Base-by-base conservation (phyloP, 2,888 invertebrate species). In the Sinopyrophorus schimmeli region DNA sequence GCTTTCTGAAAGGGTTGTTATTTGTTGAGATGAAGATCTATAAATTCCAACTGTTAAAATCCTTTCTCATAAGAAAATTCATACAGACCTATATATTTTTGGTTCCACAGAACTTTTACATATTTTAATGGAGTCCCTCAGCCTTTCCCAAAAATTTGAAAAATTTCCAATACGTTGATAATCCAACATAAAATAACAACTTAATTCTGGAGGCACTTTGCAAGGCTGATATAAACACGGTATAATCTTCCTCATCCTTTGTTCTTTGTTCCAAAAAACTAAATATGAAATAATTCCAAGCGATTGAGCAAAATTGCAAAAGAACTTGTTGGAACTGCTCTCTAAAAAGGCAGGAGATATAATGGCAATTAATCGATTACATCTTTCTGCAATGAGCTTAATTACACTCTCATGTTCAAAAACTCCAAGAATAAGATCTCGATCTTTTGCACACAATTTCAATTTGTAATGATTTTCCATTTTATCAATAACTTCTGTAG, bases 261-360 rank as follows among this genome's bases (percentile, higher is more conserved):
- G 74, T 55, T 80, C 80, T 73, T n/a, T n/a, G 16, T 15, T 5
- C n/a, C 7, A 32, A 37, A 37, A 12, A 21, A 14, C n/a, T 5
- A 23, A n/a, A 37, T 6, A 37, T 16, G 1, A 16, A 24, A 15
- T n/a, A n/a, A 93, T 89, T 60, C 87, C 86, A 27, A 87, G 73
- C 3, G 87, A 86, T 68, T 89, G 89, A 7, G 91, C 90, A 68
- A 86, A 89, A 55, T 84, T 86, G 7, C 87, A 78, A 63, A 89
- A 87, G 73, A 89, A 94, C 40, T 80, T 80, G 66, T 90, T 89
- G 10, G 83, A 86, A 0, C 82, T 74, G 67, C 89, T 90, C 58
- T 79, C 73, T 2, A 89, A 72, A 71, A 92, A 91, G 50, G 82
- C 82, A 0, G 86, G 83, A 0, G 93, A 90, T 57, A 90, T 75